Evolutionary conservation across 1,140 invertebrate genomes (phyloP).

Genomic region (Neotoxoptera formosana): DNA sequence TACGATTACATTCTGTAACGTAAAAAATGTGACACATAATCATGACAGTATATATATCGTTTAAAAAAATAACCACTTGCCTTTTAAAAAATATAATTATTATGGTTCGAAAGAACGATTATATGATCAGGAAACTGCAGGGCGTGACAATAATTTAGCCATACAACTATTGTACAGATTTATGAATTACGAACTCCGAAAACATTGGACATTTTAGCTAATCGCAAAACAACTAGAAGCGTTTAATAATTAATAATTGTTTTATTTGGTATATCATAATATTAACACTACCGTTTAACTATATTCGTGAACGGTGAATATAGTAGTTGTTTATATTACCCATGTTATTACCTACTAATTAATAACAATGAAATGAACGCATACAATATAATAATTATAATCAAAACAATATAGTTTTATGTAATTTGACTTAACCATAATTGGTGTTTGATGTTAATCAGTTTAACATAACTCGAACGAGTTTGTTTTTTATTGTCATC

Average conservation of each 20-base stretch:
- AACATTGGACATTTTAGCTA: neutral
- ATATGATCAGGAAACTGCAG: no score
- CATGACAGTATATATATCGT: no score
- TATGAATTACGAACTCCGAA: neutral
- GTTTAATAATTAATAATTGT: neutral
- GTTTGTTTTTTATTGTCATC: neutral
- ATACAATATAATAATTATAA: neutral
- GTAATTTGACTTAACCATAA: neutral
- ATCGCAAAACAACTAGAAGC: neutral
- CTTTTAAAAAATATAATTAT: no score
- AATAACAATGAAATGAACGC: neutral
- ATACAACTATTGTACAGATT: neutral
- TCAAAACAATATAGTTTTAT: neutral
- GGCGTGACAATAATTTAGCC: no score
- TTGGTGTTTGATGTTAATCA: neutral
- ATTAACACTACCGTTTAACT: neutral
- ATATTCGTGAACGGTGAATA: neutral
- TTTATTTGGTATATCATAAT: neutral
- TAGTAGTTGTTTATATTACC: neutral
- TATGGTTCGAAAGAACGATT: no score
- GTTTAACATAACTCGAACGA: neutral
- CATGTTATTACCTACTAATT: neutral
- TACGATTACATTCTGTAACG: neutral
- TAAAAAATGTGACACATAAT: neutral
- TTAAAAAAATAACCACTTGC: no score